phyloP scores from a whole-genome alignment of 2,888 invertebrate genomes.

The Arctia plantaginis region DNA sequence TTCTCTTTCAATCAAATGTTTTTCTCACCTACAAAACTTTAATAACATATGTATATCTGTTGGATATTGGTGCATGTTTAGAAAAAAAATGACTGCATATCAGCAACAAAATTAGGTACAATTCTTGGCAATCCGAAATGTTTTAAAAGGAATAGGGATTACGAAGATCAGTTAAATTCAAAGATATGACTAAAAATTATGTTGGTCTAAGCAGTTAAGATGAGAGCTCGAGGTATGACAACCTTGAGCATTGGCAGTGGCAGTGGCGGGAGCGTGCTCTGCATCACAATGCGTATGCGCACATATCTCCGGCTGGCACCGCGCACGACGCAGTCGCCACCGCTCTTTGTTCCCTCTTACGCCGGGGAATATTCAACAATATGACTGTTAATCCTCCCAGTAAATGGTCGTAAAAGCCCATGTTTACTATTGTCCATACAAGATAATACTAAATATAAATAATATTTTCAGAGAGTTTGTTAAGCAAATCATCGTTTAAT shows the following conservation, averaged over 20 bases:
- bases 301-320: slow-evolving; percentile 60
- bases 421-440: slow-evolving; percentile 57
- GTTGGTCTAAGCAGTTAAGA: slow-evolving; percentile 22
- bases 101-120: not conserved
- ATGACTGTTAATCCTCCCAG: slow-evolving; percentile 50
- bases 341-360: slow-evolving; percentile 65
- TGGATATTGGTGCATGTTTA: not conserved
- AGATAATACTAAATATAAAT: slow-evolving; percentile 51
- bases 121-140: not conserved
- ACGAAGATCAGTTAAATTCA: not conserved
- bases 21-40: too few species aligned
- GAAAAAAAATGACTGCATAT: not conserved
- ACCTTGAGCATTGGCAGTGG: slow-evolving; percentile 72
- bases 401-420: slow-evolving; percentile 64
- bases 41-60: too few species aligned
- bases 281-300: slow-evolving; percentile 67
- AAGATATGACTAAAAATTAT: not conserved
- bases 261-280: slow-evolving; percentile 62
- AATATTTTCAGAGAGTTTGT: slow-evolving; percentile 47
- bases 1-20: too few species aligned
- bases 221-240: slow-evolving; percentile 57
- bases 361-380: slow-evolving; percentile 58
- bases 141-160: not conserved
- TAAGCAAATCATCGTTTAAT: slow-evolving; percentile 49
- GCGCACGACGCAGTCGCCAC: slow-evolving; percentile 39